phyloP scores from a whole-genome alignment of 2,797 vertebrate genomes.

The Limosa lapponica region DNA sequence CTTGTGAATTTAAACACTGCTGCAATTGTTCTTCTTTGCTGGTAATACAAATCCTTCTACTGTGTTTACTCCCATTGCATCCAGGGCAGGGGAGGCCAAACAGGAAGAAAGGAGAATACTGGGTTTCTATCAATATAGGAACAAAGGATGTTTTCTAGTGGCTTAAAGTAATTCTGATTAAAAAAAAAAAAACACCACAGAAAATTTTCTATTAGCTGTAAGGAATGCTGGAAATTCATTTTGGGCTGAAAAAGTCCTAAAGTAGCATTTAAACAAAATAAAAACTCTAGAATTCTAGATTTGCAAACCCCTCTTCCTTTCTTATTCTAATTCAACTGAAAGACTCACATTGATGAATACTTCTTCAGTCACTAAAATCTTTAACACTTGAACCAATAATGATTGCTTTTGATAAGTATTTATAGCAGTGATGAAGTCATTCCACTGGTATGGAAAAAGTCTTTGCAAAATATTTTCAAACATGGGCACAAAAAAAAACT shows the following conservation, averaged over 20 bases:
- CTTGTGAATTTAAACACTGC: slow-evolving; percentile 50
- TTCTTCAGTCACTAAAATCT: not conserved
- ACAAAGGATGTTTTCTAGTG: slow-evolving; percentile 48
- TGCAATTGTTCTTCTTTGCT: slow-evolving; percentile 45
- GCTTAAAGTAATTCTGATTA: not conserved
- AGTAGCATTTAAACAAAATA: not conserved
- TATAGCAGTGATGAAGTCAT: not conserved
- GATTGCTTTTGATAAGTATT: not conserved
- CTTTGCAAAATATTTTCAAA: not conserved
- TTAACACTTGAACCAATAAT: not conserved
- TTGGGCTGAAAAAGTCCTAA: not conserved
- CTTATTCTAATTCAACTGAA: not conserved
- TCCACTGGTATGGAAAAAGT: not conserved
- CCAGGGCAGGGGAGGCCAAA: slow-evolving; percentile 42
- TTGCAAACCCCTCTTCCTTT: not conserved
- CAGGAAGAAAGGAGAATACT: slow-evolving; percentile 63
- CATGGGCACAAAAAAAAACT: not conserved
- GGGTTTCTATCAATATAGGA: slow-evolving; percentile 1
- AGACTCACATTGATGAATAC: not conserved
- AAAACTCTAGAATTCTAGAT: not conserved
- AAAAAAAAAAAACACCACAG: not conserved
- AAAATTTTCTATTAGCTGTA: not conserved
- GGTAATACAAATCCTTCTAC: slow-evolving; percentile 48
- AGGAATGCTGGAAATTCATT: not conserved
- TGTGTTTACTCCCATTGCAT: slow-evolving; percentile 37